These are phyloP conservation scores for Kuschelorhynchus macadamiae DNA, from an alignment of 2,888 invertebrate genomes.

Conservation along the genomic window DNA sequence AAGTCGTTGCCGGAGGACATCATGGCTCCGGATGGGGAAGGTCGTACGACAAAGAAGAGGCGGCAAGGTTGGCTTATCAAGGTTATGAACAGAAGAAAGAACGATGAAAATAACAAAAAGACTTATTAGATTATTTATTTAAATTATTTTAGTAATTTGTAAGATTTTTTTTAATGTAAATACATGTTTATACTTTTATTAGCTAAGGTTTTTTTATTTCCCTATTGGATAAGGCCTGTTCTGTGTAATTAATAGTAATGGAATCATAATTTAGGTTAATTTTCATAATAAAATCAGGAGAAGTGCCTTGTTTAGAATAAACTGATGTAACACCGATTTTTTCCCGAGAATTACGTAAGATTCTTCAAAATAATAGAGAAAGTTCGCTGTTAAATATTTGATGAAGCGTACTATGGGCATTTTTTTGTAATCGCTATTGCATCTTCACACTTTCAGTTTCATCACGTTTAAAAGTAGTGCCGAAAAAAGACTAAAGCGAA, in stretches of 20 bases:
- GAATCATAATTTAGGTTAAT: no score
- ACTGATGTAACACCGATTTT: no score
- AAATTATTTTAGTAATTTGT: constrained; percentile 54
- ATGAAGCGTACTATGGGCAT: neutral
- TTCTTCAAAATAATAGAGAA: neutral
- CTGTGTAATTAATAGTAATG: no score
- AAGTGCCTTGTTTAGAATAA: no score
- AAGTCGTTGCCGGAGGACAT: constrained; percentile 75
- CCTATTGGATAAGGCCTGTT: neutral
- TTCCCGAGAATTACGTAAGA: neutral
- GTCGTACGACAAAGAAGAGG: constrained; percentile 69
- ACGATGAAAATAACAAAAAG: constrained; percentile 48
- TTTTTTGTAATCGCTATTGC: constrained; percentile 8
- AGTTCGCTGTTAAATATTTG: neutral
- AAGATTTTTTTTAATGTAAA: constrained; percentile 30
- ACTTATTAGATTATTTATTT: constrained; percentile 58
- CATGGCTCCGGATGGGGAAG: constrained; percentile 81
- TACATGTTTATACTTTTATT: constrained; percentile 9
- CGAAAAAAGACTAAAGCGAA: constrained; percentile 15
- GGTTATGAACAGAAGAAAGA: constrained; percentile 64
- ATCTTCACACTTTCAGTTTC: constrained; percentile 44
- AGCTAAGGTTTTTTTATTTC: neutral
- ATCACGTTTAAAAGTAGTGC: constrained; percentile 14
- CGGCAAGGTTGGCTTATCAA: constrained; percentile 75
- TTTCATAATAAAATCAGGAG: no score